Conservation (phyloP, 2,888 invertebrate genomes). For the Norana najaformis region DNA sequence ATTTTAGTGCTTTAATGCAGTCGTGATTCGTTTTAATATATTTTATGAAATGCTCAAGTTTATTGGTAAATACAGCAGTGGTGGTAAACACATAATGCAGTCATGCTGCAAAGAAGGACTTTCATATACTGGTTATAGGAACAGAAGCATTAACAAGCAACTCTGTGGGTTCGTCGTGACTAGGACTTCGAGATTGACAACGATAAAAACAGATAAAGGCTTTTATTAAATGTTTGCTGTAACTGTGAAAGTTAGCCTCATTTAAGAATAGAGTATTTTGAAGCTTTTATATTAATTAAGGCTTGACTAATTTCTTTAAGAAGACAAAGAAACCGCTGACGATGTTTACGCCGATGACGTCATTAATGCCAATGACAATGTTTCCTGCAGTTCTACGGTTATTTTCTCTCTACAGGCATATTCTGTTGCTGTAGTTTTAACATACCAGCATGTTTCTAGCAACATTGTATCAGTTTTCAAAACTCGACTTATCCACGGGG, state of each 20-base stretch:
- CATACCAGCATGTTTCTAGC: conserved; percentile 7
- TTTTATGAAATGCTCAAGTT: not conserved
- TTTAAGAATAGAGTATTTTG: not conserved
- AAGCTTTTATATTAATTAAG: not conserved
- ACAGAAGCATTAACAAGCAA: not conserved
- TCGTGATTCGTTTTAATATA: not conserved
- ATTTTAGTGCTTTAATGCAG: not conserved
- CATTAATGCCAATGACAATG: not conserved
- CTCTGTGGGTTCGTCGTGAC: too few species aligned
- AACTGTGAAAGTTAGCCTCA: not conserved
- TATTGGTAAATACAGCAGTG: not conserved
- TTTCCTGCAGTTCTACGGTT: not conserved
- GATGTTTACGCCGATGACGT: not conserved
- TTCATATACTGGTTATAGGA: not conserved
- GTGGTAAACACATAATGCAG: not conserved
- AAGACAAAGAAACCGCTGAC: not conserved
- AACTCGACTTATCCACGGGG: not conserved
- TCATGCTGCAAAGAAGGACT: not conserved
- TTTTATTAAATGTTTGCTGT: too few species aligned
- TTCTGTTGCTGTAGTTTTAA: conserved; percentile 4
- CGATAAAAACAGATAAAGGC: not conserved
- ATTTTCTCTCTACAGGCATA: conserved; percentile 13
- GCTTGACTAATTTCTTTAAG: too few species aligned
- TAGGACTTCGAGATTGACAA: not conserved
- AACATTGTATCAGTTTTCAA: conserved; percentile 10